Evolutionary conservation across 2,113 vertebrate species (phyloP).

Genomic region (Calcarius ornatus): DNA sequence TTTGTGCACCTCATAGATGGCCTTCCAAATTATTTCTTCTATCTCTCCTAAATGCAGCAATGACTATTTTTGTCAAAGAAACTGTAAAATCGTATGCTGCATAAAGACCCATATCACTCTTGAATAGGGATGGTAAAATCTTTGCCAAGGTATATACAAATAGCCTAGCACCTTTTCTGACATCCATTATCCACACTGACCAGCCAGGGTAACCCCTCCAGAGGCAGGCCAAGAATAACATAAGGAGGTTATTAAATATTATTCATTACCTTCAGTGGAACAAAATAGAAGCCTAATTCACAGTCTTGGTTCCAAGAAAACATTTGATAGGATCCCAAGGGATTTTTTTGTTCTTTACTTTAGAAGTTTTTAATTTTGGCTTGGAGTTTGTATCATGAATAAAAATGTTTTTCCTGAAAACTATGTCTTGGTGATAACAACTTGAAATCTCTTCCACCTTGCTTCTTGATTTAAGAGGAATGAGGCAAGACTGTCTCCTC

Average conservation of each 20-base stretch:
- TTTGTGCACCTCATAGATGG: background rate
- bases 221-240: constrained; percentile 44
- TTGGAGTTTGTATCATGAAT: constrained; percentile 19
- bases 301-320: constrained; percentile 49
- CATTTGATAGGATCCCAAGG: constrained; percentile 8
- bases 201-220: constrained; percentile 18
- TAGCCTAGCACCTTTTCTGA: constrained; percentile 46
- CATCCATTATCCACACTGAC: constrained; percentile 20
- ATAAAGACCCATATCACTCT: constrained; percentile 24
- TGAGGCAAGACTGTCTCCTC: background rate
- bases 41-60: background rate
- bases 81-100: background rate
- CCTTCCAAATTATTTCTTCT: background rate
- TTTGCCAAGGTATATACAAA: constrained; percentile 19
- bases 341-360: constrained; percentile 40
- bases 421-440: constrained; percentile 7
- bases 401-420: constrained; percentile 40
- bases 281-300: constrained; percentile 34
- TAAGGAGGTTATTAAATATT: constrained; percentile 58
- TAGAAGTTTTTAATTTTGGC: constrained; percentile 41
- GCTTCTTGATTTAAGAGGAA: background rate
- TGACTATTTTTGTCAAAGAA: constrained; percentile 11
- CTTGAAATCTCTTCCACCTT: background rate
- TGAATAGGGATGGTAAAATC: background rate
- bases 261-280: constrained; percentile 48